These are phyloP conservation scores for Rhinolophus ferrumequinum DNA, from an alignment of 2,113 vertebrate species.

Conservation along the genomic window DNA sequence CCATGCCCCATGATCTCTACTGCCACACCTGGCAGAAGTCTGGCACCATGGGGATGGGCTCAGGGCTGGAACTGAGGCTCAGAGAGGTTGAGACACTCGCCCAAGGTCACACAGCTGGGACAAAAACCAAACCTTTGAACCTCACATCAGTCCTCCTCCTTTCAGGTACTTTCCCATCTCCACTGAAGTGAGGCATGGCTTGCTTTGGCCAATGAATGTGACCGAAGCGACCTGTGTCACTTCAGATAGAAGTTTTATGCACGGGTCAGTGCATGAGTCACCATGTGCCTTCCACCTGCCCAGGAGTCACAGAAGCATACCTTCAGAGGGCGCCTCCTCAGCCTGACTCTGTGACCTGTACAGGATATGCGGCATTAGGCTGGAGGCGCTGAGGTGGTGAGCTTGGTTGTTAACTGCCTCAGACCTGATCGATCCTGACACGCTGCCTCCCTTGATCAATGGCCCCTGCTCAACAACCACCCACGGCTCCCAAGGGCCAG, in stretches of 20 bases:
- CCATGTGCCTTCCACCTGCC: fast-evolving
- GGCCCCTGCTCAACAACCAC: neutral
- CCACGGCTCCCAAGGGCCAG: neutral
- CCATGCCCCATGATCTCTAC: fast-evolving
- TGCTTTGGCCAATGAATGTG: neutral
- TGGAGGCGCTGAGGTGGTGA: fast-evolving
- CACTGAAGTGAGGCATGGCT: neutral
- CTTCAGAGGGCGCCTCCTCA: neutral
- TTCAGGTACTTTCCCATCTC: neutral
- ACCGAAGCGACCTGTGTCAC: neutral
- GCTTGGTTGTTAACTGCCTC: neutral
- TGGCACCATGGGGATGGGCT: neutral
- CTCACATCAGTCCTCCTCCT: neutral
- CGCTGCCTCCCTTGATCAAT: fast-evolving
- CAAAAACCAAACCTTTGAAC: neutral
- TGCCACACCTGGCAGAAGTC: neutral
- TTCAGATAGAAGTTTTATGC: neutral
- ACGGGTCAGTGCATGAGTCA: fast-evolving
- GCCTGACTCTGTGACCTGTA: neutral
- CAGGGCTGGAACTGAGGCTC: neutral
- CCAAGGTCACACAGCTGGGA: neutral
- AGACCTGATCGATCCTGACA: neutral
- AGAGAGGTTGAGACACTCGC: neutral
- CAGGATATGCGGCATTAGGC: fast-evolving
- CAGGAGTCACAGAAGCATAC: fast-evolving